Evolutionary conservation across 2,113 vertebrate species (phyloP).

Genomic region (Lophotis ruficrista): DNA sequence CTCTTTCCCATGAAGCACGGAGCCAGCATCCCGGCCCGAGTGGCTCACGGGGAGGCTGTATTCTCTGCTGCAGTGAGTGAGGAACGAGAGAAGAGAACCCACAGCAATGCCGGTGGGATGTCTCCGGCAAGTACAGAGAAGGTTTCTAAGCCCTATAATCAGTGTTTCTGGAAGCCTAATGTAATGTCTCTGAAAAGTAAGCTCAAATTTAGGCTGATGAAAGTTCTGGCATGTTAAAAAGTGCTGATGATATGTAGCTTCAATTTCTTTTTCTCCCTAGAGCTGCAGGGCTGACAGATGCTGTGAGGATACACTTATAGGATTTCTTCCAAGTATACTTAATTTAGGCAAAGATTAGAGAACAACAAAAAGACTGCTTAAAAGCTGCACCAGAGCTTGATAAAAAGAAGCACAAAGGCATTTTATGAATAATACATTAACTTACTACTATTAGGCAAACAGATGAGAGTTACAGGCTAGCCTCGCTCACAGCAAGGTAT

Average conservation of each 20-base stretch:
- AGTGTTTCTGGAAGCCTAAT: neutral
- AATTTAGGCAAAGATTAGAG: neutral
- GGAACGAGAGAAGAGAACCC: neutral
- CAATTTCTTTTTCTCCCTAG: neutral
- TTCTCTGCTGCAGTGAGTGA: neutral
- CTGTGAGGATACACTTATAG: neutral
- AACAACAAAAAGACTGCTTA: neutral
- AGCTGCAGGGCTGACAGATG: neutral
- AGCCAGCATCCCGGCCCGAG: rapidly evolving
- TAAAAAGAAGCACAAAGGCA: neutral
- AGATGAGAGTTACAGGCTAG: neutral
- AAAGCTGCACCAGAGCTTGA: neutral
- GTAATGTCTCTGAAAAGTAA: neutral
- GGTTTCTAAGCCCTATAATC: neutral
- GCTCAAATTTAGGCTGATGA: neutral
- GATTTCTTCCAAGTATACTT: neutral
- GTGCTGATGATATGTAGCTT: neutral
- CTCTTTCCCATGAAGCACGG: rapidly evolving
- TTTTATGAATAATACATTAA: neutral
- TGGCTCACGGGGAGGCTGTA: rapidly evolving
- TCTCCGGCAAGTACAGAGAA: neutral
- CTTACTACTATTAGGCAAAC: neutral
- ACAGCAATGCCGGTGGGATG: rapidly evolving
- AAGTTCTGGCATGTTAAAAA: neutral
- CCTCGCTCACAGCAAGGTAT: neutral